phyloP scores from a whole-genome alignment of 2,797 vertebrate genomes.

The Schizothorax lantsangensis region DNA sequence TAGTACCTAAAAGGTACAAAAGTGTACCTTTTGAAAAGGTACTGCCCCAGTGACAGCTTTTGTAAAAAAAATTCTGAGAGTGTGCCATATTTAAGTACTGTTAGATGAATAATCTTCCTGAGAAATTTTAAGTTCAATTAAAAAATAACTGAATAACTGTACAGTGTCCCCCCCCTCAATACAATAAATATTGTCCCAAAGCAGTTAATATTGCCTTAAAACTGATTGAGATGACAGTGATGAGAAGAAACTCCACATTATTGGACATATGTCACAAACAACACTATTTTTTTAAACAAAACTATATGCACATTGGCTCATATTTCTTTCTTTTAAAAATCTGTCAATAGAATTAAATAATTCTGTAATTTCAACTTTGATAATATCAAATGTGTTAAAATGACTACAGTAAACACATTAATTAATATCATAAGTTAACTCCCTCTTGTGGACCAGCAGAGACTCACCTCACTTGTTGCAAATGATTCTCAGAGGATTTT shows the following conservation, averaged over 20 bases:
- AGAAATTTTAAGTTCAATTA: too few relatives aligned
- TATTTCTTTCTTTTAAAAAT: neutral
- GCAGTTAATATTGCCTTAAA: neutral
- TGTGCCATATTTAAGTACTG: too few relatives aligned
- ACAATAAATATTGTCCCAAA: neutral
- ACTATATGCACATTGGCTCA: neutral
- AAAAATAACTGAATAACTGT: too few relatives aligned
- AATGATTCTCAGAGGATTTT: conserved; percentile 2
- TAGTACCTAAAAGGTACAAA: too few relatives aligned
- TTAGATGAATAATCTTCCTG: too few relatives aligned
- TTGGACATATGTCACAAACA: too few relatives aligned
- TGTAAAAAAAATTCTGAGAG: too few relatives aligned
- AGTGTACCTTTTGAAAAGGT: too few relatives aligned
- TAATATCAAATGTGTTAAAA: neutral
- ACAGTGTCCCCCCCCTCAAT: too few relatives aligned
- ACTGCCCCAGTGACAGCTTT: too few relatives aligned
- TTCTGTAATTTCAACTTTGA: neutral
- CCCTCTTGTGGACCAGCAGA: neutral
- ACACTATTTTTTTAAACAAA: too few relatives aligned
- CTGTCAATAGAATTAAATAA: neutral
- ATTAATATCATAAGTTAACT: neutral
- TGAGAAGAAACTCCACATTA: neutral
- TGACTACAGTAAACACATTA: neutral
- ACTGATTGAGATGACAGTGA: neutral
- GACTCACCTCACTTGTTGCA: neutral